A percentile compares a stretch with the other conserved stretches of the same genome.
phyloP scores from a whole-genome alignment of 2,797 vertebrate genomes.

The Galago senegalensis region DNA sequence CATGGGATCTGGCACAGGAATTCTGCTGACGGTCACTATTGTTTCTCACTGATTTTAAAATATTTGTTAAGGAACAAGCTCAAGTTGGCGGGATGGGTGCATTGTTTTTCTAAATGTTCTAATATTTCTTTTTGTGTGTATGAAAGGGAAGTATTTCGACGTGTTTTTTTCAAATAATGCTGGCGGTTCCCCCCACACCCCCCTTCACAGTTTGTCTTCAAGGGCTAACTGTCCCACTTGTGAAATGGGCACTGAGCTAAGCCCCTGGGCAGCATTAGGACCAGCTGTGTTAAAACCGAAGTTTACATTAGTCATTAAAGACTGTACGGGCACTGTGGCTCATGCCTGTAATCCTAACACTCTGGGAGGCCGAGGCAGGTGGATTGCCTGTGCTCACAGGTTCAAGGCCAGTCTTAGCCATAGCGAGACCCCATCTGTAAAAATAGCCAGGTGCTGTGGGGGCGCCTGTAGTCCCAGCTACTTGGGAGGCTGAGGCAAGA shows the following conservation, averaged over 20 bases:
- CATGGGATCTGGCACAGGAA: constrained; percentile 91
- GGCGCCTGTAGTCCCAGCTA: too few species aligned
- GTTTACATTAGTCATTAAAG: constrained; percentile 89
- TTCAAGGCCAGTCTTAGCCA: too few species aligned
- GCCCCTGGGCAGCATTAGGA: constrained; percentile 89
- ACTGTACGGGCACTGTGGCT: too few species aligned
- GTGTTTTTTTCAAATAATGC: constrained; percentile 85
- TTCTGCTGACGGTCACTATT: constrained; percentile 92
- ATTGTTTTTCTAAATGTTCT: constrained; percentile 91
- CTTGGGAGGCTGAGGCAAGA: too few species aligned
- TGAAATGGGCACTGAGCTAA: constrained; percentile 82
- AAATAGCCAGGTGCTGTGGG: too few species aligned
- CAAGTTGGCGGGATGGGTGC: constrained; percentile 92
- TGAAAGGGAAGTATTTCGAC: constrained; percentile 86
- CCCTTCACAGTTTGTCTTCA: constrained; percentile 72
- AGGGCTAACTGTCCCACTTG: constrained; percentile 85
- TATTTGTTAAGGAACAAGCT: constrained; percentile 92
- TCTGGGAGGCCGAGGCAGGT: too few species aligned
- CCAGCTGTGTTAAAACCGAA: constrained; percentile 91
- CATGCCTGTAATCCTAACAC: too few species aligned
- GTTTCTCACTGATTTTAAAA: constrained; percentile 93
- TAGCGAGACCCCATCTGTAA: too few species aligned
- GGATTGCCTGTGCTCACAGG: too few species aligned
- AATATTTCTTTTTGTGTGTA: constrained; percentile 80
- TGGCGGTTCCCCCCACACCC: constrained; percentile 35